Evolutionary conservation across 2,113 vertebrate genomes (phyloP).

Genomic region (Cairina moschata): DNA sequence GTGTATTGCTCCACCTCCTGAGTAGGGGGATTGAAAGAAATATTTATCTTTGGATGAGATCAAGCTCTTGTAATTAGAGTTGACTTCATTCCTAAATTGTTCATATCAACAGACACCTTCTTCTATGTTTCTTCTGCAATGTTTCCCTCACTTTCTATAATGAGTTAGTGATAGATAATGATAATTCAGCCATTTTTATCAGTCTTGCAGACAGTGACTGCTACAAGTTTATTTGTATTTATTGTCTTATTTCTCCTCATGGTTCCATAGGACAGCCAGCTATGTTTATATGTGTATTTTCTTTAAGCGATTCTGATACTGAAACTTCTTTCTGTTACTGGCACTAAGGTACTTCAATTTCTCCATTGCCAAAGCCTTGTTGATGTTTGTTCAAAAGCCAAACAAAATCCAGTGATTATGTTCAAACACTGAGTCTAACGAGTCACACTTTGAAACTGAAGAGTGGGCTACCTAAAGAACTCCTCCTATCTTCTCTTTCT

Average conservation of each 20-base stretch:
- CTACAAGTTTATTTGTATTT: not conserved
- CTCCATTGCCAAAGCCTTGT: rapidly evolving
- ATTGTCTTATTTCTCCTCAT: not conserved
- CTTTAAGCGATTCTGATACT: not conserved
- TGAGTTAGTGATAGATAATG: not conserved
- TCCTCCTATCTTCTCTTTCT: not conserved
- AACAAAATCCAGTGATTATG: not conserved
- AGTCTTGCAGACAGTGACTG: not conserved
- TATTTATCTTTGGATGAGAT: not conserved
- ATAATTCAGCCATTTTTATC: not conserved
- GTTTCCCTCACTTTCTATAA: not conserved
- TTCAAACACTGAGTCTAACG: not conserved
- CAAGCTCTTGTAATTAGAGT: not conserved
- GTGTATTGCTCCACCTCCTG: not conserved
- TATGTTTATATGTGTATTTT: not conserved
- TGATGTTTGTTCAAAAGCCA: not conserved
- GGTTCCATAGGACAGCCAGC: not conserved
- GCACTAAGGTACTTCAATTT: not conserved
- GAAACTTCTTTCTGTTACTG: rapidly evolving
- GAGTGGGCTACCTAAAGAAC: not conserved
- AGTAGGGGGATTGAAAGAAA: not conserved
- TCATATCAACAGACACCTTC: not conserved
- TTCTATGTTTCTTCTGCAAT: rapidly evolving
- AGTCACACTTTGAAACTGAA: not conserved
- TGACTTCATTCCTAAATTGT: not conserved